These are phyloP conservation scores for Candoia aspera DNA, from an alignment of 2,113 vertebrate species.

Conservation along the genomic window DNA sequence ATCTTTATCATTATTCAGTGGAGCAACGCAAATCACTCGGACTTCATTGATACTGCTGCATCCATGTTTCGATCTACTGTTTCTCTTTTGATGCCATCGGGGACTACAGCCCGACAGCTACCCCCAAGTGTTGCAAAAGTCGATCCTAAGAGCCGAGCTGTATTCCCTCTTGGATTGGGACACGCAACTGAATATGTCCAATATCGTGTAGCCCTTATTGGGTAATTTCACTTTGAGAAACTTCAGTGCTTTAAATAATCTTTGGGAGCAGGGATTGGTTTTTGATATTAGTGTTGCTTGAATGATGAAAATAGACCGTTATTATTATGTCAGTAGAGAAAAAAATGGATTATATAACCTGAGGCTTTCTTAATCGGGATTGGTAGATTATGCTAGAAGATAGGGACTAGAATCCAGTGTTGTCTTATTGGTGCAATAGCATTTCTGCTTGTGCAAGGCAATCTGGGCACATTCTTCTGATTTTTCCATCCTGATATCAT, in stretches of 20 bases:
- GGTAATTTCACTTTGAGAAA: slow-evolving; percentile 70
- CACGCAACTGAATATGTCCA: slow-evolving; percentile 91
- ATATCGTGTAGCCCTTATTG: slow-evolving; percentile 89
- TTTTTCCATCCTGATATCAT: background rate
- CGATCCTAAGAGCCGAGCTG: slow-evolving; percentile 82
- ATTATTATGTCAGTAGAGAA: background rate
- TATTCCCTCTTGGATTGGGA: slow-evolving; percentile 91
- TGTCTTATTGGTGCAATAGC: background rate
- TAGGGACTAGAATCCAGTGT: background rate
- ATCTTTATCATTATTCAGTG: slow-evolving; percentile 76
- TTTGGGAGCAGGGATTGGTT: background rate
- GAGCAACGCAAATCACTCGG: slow-evolving; percentile 92
- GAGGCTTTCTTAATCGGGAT: background rate
- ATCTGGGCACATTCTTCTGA: background rate
- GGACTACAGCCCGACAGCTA: slow-evolving; percentile 86
- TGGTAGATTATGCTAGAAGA: background rate
- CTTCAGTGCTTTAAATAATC: background rate
- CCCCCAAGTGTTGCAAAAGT: slow-evolving; percentile 89
- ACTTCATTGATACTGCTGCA: slow-evolving; percentile 86
- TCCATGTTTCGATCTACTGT: slow-evolving; percentile 81
- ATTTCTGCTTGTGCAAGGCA: background rate
- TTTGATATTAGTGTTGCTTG: background rate
- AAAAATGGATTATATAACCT: background rate
- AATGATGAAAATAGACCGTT: background rate
- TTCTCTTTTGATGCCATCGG: slow-evolving; percentile 83